Percentiles rank a stretch among this genome's conserved stretches.
Conservation (phyloP, 64 coral and sea anemone genomes). For the Actinia equina region DNA sequence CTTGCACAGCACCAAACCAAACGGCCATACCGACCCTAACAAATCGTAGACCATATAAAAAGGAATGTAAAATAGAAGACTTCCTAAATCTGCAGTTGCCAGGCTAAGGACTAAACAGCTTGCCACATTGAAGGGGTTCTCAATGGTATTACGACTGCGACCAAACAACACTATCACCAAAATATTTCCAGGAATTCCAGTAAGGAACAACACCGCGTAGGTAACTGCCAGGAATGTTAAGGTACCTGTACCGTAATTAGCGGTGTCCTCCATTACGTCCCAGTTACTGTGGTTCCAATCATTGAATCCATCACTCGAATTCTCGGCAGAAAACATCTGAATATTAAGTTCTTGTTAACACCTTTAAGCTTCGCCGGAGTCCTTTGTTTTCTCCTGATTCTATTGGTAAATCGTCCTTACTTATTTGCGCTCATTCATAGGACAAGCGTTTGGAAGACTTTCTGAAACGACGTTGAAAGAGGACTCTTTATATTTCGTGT, state of each 20-base stretch:
- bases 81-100: slow-evolving; percentile 46
- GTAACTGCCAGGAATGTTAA: neutral
- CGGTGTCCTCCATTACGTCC: neutral
- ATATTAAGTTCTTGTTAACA: neutral
- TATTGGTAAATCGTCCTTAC: too few relatives aligned
- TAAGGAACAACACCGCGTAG: neutral
- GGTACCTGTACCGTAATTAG: neutral
- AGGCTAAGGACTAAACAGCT: slow-evolving; percentile 37
- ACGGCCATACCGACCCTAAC: slow-evolving; percentile 47
- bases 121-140: neutral
- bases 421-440: too few relatives aligned
- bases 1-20: slow-evolving; percentile 52
- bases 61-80: slow-evolving; percentile 37
- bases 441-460: too few relatives aligned
- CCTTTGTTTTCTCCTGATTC: neutral
- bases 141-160: neutral
- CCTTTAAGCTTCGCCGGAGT: neutral
- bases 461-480: too few relatives aligned
- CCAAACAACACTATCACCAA: neutral
- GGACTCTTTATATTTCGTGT: too few relatives aligned
- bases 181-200: neutral
- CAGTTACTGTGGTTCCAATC: neutral
- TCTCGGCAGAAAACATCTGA: neutral
- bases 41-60: slow-evolving; percentile 54
- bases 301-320: neutral